Conservation (phyloP, 2,797 vertebrate species). For the Gymnodraco acuticeps region DNA sequence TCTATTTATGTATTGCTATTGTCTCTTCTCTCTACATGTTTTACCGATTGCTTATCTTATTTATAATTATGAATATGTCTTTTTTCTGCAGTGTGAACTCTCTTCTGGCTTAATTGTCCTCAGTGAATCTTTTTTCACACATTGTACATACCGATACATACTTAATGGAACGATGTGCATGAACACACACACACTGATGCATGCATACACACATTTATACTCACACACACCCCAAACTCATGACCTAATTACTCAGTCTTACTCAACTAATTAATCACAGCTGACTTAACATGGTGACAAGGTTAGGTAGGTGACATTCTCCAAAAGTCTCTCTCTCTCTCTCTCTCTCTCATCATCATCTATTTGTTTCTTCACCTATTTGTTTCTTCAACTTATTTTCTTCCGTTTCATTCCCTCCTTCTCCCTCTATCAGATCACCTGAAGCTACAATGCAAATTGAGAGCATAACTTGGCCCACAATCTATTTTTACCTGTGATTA, state of each 20-base stretch:
- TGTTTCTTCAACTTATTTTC: slow-evolving; percentile 3
- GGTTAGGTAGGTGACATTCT: slow-evolving; percentile 91
- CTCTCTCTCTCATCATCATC: no score
- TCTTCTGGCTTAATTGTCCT: not conserved
- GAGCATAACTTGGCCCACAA: slow-evolving; percentile 68
- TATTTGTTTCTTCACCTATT: no score
- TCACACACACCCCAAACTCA: slow-evolving; percentile 61
- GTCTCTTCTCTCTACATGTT: not conserved
- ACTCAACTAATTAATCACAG: slow-evolving; percentile 95
- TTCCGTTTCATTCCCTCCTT: not conserved
- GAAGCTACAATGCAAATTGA: slow-evolving; percentile 44
- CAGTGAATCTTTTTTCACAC: not conserved
- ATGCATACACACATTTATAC: slow-evolving; percentile 30
- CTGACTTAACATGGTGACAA: slow-evolving; percentile 92
- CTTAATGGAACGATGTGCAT: slow-evolving; percentile 34
- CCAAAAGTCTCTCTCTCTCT: slow-evolving; percentile 77
- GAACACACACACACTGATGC: slow-evolving; percentile 38
- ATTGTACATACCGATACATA: not conserved
- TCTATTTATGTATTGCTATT: not conserved
- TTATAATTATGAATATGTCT: not conserved
- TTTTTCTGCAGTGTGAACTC: not conserved
- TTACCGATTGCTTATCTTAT: not conserved
- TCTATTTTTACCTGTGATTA: slow-evolving; percentile 81
- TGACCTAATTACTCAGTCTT: slow-evolving; percentile 90
- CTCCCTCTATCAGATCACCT: slow-evolving; percentile 28